Conservation (phyloP, 2,797 vertebrate species). For the Xiphorhynchus erythropygius region DNA sequence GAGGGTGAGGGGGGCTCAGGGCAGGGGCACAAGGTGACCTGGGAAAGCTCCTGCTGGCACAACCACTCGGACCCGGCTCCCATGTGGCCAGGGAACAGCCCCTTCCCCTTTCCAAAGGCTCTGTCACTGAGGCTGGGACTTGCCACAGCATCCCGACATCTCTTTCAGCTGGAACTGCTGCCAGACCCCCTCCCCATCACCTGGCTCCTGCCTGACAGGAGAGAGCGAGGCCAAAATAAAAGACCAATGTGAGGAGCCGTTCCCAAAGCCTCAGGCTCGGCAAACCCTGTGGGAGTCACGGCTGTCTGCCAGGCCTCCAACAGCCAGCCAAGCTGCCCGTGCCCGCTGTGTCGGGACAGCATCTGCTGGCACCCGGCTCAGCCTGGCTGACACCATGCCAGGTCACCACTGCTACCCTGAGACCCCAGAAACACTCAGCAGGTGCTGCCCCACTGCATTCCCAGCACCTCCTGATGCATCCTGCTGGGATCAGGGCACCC, state of each 20-base stretch:
- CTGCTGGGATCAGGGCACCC: accelerated
- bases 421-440: accelerated
- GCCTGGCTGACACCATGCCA: accelerated
- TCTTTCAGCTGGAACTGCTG: not conserved
- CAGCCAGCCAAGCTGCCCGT: not conserved
- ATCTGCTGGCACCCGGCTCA: accelerated
- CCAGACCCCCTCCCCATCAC: not conserved
- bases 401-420: not conserved
- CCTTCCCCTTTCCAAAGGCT: not conserved
- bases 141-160: not conserved
- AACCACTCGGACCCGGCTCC: accelerated
- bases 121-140: too few species aligned
- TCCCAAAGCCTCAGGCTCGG: not conserved
- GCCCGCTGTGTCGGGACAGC: accelerated
- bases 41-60: not conserved
- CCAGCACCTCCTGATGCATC: not conserved
- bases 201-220: not conserved
- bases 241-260: accelerated
- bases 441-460: accelerated
- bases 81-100: accelerated
- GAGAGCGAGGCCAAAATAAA: not conserved
- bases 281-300: accelerated
- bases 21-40: accelerated
- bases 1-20: not conserved
- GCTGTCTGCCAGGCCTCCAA: not conserved